Base-by-base conservation (phyloP, 2,888 invertebrate species). In the Hyalella azteca region DNA sequence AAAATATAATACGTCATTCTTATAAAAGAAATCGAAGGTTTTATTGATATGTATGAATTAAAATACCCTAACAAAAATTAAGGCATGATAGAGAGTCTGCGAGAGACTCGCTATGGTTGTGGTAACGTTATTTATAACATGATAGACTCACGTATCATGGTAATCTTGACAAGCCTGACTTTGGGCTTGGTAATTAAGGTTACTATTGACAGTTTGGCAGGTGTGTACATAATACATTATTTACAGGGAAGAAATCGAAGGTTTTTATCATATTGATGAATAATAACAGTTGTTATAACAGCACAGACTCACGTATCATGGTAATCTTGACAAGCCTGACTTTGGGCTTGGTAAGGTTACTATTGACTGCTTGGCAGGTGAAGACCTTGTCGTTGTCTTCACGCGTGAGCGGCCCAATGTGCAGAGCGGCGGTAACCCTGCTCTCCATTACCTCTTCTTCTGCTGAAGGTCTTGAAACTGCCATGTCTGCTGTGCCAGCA, bases 281-380 rank as follows among this genome's bases (percentile, higher is more conserved):
- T 3, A 45, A 41, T 22, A 41, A 13, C 29, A 73, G n/a, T 4
- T 36, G 22, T n/a, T 7, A n/a, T 75, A n/a, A 59, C 9, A 59
- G 9, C 9, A 13, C 45, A n/a, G 7, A 75, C 75, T 75, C 26
- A 75, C 75, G 75, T 45, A 45, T 75, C 75, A 75, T 75, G 0
- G 75, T 75, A 32, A 75, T 75, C 26, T 75, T 75, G 41, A 75
- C 75, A 41, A 45, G 75, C 36, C 75, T 40, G 11, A 22, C 22
- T 45, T 75, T 75, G n/a, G 75, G 45, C 26, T 41, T 40, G 41
- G 75, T 75, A 13, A 75, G 75, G 0, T 75, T 22, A n/a, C 75
- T 75, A 32, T 75, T 75, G 40, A 29, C 29, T 3, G 75, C 75
- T 29, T n/a, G 11, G 26, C 75, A 75, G 26, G 26, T 45, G 45